Evolutionary conservation across 2,797 vertebrate species (phyloP).

Genomic region (Clamator glandarius): DNA sequence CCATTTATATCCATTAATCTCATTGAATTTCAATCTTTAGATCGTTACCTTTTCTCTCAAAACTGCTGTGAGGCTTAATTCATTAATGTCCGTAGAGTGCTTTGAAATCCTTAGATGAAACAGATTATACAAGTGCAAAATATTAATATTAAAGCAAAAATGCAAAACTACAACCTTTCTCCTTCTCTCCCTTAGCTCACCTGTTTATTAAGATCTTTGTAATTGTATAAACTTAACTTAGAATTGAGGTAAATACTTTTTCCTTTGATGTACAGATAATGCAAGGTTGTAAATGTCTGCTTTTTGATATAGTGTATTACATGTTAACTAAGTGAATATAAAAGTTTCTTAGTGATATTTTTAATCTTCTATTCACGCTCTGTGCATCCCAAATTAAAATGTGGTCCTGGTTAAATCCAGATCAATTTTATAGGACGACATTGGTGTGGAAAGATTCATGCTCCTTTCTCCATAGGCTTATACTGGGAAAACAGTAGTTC

Average conservation of each 20-base stretch:
- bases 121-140: constrained; percentile 27
- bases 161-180: not conserved
- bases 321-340: not conserved
- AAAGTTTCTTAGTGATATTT: not conserved
- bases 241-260: not conserved
- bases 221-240: not conserved
- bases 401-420: not conserved
- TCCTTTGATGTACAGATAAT: not conserved
- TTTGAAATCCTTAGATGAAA: constrained; percentile 68
- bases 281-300: not conserved
- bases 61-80: constrained; percentile 40
- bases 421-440: not conserved
- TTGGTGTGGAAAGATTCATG: not conserved
- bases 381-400: constrained; percentile 11
- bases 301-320: not conserved
- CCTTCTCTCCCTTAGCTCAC: not conserved
- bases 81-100: constrained; percentile 28
- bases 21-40: constrained; percentile 50
- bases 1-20: not conserved
- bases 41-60: constrained; percentile 35
- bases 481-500: not conserved
- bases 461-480: not conserved
- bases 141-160: constrained; percentile 48
- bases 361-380: not conserved
- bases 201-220: not conserved